phyloP scores from a whole-genome alignment of 2,113 vertebrate genomes.

The Acrocephalus arundinaceus region DNA sequence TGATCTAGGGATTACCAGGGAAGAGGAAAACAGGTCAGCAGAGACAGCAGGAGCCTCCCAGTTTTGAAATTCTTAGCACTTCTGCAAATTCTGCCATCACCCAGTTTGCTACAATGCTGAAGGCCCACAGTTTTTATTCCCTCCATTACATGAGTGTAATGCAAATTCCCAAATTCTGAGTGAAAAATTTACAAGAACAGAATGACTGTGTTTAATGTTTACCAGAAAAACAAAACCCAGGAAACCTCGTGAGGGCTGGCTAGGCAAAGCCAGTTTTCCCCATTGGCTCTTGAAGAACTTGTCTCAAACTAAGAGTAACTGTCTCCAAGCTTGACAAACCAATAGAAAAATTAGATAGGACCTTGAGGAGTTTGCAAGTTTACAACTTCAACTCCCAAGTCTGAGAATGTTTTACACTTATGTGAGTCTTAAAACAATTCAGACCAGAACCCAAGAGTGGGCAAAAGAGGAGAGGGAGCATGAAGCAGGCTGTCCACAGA shows the following conservation, averaged over 20 bases:
- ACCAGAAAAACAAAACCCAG: not conserved
- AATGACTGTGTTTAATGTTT: not conserved
- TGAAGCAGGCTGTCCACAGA: not conserved
- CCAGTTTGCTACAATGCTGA: not conserved
- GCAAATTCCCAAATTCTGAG: not conserved
- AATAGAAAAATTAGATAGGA: not conserved
- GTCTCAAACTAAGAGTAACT: not conserved
- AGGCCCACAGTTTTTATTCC: not conserved
- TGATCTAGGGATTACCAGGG: constrained; percentile 81
- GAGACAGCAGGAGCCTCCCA: not conserved
- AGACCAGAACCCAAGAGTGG: not conserved
- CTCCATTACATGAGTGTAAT: rapidly evolving
- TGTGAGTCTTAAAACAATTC: not conserved
- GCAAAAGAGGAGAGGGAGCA: not conserved
- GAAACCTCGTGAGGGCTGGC: not conserved
- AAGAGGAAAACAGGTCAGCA: not conserved
- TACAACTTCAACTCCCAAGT: not conserved
- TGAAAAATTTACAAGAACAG: not conserved
- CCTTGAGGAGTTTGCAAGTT: not conserved
- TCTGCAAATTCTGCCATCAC: not conserved
- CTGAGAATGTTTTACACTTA: not conserved
- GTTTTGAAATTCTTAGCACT: not conserved
- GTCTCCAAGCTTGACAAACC: not conserved
- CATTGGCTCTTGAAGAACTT: not conserved
- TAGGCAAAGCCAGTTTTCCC: not conserved